These are phyloP conservation scores for Eumerus sabulonum DNA, from an alignment of 2,888 invertebrate species.

Conservation along the genomic window DNA sequence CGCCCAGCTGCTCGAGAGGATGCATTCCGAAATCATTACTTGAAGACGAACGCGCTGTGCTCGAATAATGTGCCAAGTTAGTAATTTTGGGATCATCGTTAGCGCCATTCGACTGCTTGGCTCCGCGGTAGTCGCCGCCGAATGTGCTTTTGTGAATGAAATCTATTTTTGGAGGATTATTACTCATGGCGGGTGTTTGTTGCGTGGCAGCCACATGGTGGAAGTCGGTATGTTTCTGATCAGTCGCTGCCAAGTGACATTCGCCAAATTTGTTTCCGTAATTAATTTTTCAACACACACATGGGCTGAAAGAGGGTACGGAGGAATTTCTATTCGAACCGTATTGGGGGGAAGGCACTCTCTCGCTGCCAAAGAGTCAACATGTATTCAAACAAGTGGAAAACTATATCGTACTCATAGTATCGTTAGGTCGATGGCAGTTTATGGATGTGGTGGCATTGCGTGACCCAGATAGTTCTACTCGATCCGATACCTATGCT, in stretches of 20 bases:
- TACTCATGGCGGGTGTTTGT: constrained; percentile 1
- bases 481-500: too few species aligned
- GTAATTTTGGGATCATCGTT: not conserved
- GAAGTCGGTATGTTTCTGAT: constrained; percentile 20
- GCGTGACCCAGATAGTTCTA: constrained; percentile 38
- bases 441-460: too few species aligned
- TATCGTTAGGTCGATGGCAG: not conserved
- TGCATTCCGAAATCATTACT: not conserved
- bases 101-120: constrained; percentile 15
- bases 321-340: constrained; percentile 10
- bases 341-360: constrained; percentile 8
- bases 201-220: not conserved
- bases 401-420: constrained; percentile 21
- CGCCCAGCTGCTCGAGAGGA: too few species aligned
- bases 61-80: not conserved
- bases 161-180: constrained; percentile 45
- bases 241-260: constrained; percentile 42
- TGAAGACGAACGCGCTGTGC: not conserved
- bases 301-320: constrained; percentile 23
- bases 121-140: constrained; percentile 26
- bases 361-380: not conserved
- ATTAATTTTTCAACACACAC: constrained; percentile 59
- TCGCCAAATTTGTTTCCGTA: constrained; percentile 51
- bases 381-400: constrained; percentile 21
- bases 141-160: constrained; percentile 61